Percentiles rank a stretch among this genome's conserved stretches.
Evolutionary conservation across 64 coral and sea anemone genomes (phyloP).

Genomic region (Anthopleura sola): DNA sequence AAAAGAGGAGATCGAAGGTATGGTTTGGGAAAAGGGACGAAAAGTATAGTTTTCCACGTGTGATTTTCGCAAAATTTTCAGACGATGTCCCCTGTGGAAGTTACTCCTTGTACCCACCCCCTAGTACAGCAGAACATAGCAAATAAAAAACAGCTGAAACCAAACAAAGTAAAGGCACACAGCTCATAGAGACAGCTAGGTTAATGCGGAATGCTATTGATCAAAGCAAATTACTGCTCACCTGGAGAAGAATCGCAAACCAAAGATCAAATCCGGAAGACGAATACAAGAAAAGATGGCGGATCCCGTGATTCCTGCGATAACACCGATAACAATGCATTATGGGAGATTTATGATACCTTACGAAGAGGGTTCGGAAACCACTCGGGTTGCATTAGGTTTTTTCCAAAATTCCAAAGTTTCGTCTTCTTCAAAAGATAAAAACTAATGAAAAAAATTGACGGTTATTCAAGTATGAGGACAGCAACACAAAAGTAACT

Average conservation of each 20-base stretch:
- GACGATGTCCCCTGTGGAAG: background rate
- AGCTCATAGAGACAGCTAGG: background rate
- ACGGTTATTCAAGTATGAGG: too few species aligned
- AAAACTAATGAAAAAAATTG: too few species aligned
- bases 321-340: background rate
- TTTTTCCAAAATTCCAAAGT: background rate
- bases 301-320: conserved; percentile 61
- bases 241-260: conserved; percentile 41
- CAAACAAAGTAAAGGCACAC: background rate
- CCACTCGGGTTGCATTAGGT: background rate
- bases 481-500: too few species aligned
- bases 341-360: background rate
- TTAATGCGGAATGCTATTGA: background rate
- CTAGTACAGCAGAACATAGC: background rate
- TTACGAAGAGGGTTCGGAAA: background rate
- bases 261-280: conserved; percentile 50
- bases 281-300: conserved; percentile 54
- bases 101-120: background rate
- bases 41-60: background rate
- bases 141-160: background rate
- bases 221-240: conserved; percentile 21
- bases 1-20: background rate
- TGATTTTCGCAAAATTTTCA: background rate
- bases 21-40: background rate
- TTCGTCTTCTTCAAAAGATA: background rate